phyloP scores from a whole-genome alignment of 2,797 vertebrate genomes.

The Linurgus olivaceus region DNA sequence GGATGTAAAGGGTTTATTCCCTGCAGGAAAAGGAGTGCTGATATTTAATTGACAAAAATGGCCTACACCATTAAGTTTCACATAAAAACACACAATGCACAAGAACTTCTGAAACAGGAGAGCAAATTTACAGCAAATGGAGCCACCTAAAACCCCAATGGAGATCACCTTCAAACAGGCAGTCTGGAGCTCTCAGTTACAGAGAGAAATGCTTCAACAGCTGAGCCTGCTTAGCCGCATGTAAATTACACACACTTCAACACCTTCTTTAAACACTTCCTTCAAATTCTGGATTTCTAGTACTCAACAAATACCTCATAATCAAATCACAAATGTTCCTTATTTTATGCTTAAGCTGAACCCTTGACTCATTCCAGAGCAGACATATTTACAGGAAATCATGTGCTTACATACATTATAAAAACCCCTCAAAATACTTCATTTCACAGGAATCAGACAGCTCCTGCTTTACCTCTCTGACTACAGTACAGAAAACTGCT shows the following conservation, averaged over 20 bases:
- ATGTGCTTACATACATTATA: neutral
- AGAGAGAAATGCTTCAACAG: neutral
- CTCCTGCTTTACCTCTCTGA: neutral
- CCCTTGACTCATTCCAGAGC: neutral
- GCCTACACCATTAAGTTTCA: neutral
- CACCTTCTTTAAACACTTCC: neutral
- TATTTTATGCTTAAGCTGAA: neutral
- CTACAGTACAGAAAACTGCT: neutral
- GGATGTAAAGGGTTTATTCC: neutral
- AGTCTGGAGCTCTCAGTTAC: neutral
- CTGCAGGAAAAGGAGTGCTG: neutral
- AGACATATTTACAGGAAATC: neutral
- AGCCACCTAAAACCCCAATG: neutral
- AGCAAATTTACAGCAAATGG: neutral
- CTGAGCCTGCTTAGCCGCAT: neutral
- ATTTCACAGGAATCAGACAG: neutral
- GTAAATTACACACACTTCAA: rapidly evolving
- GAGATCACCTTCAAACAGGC: neutral
- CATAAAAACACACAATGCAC: neutral
- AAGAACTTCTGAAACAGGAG: neutral
- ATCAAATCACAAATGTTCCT: neutral
- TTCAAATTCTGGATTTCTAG: neutral
- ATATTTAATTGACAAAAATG: neutral
- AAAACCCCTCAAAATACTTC: neutral
- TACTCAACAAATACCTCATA: neutral